Conservation (phyloP, 2,888 invertebrate genomes). For the Oligia fasciuncula region DNA sequence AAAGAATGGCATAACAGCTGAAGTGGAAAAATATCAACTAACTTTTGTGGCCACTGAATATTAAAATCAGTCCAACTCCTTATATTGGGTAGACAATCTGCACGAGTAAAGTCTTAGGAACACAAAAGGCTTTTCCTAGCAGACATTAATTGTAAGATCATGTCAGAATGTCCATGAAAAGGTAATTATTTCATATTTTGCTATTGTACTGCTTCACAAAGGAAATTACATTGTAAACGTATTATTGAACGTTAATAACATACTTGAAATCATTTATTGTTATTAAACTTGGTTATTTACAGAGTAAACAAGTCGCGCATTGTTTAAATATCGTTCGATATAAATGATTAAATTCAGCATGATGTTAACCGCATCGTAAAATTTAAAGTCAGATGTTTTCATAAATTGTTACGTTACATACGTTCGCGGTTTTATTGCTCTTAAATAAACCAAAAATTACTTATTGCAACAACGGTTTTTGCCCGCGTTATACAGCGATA, state of each 20-base stretch:
- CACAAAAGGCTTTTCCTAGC: background rate
- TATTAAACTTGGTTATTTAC: slow-evolving; percentile 6
- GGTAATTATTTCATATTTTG: slow-evolving; percentile 14
- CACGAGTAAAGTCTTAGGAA: background rate
- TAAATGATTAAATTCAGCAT: slow-evolving; percentile 34
- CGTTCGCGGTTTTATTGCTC: background rate
- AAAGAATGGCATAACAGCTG: too few relatives aligned
- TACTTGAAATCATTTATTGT: slow-evolving; percentile 4
- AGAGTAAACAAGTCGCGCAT: slow-evolving; percentile 5
- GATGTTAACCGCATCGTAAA: slow-evolving; percentile 37
- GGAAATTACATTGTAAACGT: slow-evolving; percentile 1
- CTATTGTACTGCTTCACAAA: background rate
- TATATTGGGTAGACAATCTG: background rate
- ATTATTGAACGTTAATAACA: slow-evolving; percentile 6
- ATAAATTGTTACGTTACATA: background rate
- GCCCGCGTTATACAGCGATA: background rate
- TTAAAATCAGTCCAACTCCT: too few relatives aligned
- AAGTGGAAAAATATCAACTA: too few relatives aligned
- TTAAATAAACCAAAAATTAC: slow-evolving; percentile 34
- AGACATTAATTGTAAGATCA: background rate
- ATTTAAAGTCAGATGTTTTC: slow-evolving; percentile 27
- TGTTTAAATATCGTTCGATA: slow-evolving; percentile 20
- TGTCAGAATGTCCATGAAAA: slow-evolving; percentile 16
- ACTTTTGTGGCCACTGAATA: too few relatives aligned
- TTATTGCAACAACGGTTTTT: slow-evolving; percentile 9